A percentile compares a stretch with the other conserved stretches of the same genome.
Evolutionary conservation across 2,113 vertebrate species (phyloP).

Genomic region (Triplophysa rosa): DNA sequence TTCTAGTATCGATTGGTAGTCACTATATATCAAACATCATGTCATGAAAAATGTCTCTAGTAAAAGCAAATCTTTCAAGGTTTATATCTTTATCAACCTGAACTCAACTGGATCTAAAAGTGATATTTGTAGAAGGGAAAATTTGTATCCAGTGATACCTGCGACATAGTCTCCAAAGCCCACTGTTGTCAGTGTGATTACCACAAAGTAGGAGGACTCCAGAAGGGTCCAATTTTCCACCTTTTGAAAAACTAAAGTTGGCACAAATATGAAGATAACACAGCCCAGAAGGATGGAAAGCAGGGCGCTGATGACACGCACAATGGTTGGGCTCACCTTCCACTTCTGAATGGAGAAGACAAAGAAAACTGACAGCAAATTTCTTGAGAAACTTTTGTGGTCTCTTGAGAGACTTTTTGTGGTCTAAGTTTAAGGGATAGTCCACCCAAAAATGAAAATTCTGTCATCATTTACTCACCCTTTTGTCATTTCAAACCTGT

Average conservation of each 20-base stretch:
- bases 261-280: conserved; percentile 82
- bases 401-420: background rate
- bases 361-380: conserved; percentile 16
- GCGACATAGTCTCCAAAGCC: conserved; percentile 91
- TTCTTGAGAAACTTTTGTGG: background rate
- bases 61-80: background rate
- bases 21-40: no score
- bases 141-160: conserved; percentile 67
- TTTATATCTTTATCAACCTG: no score
- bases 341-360: conserved; percentile 77
- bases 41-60: background rate
- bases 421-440: no score
- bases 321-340: conserved; percentile 81
- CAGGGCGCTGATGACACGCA: conserved; percentile 82
- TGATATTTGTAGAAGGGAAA: background rate
- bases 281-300: conserved; percentile 86
- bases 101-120: no score
- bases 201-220: conserved; percentile 86
- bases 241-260: conserved; percentile 80
- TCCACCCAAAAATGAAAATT: no score
- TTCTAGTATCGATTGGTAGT: no score
- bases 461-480: no score
- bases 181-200: conserved; percentile 89
- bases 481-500: no score
- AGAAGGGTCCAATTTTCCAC: conserved; percentile 81